A percentile compares a stretch with the other conserved stretches of the same genome.
phyloP scores from a whole-genome alignment of 2,113 vertebrate species.

The Ondatra zibethicus region DNA sequence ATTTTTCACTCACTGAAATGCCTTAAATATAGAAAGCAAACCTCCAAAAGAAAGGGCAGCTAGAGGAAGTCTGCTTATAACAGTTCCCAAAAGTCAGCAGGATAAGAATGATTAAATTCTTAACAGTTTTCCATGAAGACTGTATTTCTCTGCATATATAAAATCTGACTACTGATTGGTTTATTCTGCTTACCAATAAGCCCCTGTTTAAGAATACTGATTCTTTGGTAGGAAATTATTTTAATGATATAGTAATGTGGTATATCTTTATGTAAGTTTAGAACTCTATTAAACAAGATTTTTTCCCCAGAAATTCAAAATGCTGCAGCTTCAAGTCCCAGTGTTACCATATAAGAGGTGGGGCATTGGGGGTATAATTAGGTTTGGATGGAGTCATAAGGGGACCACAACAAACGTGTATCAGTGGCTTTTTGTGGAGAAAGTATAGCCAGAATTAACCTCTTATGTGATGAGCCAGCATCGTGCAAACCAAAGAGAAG shows the following conservation, averaged over 20 bases:
- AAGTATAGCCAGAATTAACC: not conserved
- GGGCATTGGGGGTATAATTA: not conserved
- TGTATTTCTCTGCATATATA: not conserved
- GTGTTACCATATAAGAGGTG: not conserved
- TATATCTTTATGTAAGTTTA: not conserved
- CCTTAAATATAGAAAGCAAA: conserved; percentile 1
- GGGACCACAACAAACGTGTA: not conserved
- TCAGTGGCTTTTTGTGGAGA: not conserved
- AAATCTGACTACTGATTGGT: not conserved
- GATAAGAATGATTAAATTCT: not conserved
- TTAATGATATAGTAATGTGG: not conserved
- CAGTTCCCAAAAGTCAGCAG: not conserved
- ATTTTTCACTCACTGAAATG: not conserved
- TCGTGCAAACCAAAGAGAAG: not conserved
- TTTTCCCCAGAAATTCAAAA: not conserved
- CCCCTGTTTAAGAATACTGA: not conserved
- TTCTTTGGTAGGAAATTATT: not conserved
- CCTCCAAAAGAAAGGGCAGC: not conserved
- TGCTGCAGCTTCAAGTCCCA: not conserved
- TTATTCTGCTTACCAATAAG: not conserved
- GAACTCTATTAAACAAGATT: not conserved
- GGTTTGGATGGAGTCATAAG: not conserved
- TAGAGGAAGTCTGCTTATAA: not conserved
- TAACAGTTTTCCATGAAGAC: not conserved
- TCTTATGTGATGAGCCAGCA: not conserved